A percentile compares a stretch with the other conserved stretches of the same genome.
Conservation (phyloP, 2,888 invertebrate genomes). For the Drosophila quinaria region DNA sequence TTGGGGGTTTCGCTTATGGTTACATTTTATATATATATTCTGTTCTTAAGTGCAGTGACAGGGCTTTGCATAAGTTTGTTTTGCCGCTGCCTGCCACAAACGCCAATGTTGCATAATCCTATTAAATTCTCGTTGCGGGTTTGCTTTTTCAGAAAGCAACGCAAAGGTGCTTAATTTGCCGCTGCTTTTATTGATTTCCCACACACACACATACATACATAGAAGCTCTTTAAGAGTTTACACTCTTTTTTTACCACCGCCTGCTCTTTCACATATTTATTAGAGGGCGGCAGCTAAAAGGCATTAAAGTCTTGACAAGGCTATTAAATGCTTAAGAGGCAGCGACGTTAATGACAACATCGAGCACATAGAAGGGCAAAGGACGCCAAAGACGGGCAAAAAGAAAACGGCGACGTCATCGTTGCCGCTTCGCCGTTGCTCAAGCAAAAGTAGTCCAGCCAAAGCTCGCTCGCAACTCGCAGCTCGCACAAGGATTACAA, state of each 20-base stretch:
- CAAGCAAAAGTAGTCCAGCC: conserved; percentile 46
- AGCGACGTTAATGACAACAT: conserved; percentile 79
- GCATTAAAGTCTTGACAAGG: conserved; percentile 82
- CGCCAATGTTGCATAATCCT: conserved; percentile 78
- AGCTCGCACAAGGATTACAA: conserved; percentile 77
- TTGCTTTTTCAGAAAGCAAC: conserved; percentile 47
- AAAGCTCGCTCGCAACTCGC: conserved; percentile 49
- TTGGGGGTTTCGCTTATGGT: neutral
- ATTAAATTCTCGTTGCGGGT: conserved; percentile 75
- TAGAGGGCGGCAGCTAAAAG: conserved; percentile 73
- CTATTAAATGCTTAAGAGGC: conserved; percentile 82
- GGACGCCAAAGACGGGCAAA: conserved; percentile 27
- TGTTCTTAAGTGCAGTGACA: conserved; percentile 65
- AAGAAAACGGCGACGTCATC: conserved; percentile 48
- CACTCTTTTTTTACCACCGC: conserved; percentile 33
- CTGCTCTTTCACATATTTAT: conserved; percentile 56
- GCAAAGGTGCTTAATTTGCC: conserved; percentile 76
- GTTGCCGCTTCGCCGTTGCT: conserved; percentile 28
- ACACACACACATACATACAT: conserved; percentile 20
- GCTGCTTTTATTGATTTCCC: conserved; percentile 78
- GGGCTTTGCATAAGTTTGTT: conserved; percentile 75
- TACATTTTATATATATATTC: conserved; percentile 13
- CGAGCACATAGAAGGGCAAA: conserved; percentile 54
- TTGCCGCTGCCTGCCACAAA: conserved; percentile 30
- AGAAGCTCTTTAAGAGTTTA: conserved; percentile 19